These are phyloP conservation scores for Heterotis niloticus DNA, from an alignment of 2,113 vertebrate species.

Conservation along the genomic window DNA sequence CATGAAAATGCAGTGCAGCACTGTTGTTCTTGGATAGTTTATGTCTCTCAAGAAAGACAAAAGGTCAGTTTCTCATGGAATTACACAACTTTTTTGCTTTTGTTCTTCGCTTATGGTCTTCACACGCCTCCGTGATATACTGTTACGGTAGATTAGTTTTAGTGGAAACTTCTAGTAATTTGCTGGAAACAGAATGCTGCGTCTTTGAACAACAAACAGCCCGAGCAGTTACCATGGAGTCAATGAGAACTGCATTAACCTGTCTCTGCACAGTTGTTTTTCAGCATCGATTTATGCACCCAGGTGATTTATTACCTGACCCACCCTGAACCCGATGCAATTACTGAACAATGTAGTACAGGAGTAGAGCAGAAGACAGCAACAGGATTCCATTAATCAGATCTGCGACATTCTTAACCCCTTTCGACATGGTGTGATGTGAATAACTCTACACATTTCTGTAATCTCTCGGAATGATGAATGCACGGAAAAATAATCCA, in stretches of 20 bases:
- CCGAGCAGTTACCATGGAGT: background rate
- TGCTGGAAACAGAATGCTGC: background rate
- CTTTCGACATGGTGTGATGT: background rate
- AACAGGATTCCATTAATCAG: slow-evolving; percentile 11
- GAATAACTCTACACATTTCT: background rate
- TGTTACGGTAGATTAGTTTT: no score
- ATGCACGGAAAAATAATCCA: background rate
- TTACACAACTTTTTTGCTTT: no score
- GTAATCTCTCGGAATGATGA: background rate
- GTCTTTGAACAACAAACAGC: slow-evolving; percentile 6
- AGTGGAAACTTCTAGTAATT: no score
- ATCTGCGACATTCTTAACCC: background rate
- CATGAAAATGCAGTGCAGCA: no score
- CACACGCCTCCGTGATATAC: no score
- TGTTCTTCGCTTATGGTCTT: no score
- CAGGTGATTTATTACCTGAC: slow-evolving; percentile 4
- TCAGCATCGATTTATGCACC: slow-evolving; percentile 9
- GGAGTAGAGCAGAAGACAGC: background rate
- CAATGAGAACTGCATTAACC: background rate
- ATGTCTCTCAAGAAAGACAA: no score
- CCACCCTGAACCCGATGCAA: background rate
- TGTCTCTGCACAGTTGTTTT: background rate
- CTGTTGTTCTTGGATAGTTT: no score
- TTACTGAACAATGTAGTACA: slow-evolving; percentile 22
- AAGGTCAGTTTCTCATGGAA: no score